Percentiles rank a stretch among this genome's conserved stretches.
Conservation (phyloP, 2,797 vertebrate genomes). For the Enteromius thamalakanensis region DNA sequence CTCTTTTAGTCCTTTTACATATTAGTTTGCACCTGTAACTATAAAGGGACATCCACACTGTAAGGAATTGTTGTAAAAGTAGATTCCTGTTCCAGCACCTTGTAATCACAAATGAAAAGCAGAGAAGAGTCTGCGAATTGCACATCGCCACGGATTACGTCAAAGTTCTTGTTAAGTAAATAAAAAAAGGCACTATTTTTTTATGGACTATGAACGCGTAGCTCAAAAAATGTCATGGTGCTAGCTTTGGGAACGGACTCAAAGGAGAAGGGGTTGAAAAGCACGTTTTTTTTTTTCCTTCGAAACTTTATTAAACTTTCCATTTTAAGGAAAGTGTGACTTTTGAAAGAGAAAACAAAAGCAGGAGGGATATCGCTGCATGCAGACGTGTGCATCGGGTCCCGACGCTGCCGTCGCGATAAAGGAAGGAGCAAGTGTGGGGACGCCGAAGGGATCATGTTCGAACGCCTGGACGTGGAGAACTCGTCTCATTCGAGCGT, state of each 20-base stretch:
- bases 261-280: constrained; percentile 85
- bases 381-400: constrained; percentile 60
- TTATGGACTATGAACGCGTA: constrained; percentile 93
- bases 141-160: constrained; percentile 97
- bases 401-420: constrained; percentile 63
- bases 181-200: constrained; percentile 96
- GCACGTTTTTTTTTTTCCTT: constrained; percentile 77
- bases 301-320: constrained; percentile 91
- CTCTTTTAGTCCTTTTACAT: constrained; percentile 78
- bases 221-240: constrained; percentile 95
- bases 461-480: constrained; percentile 73
- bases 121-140: constrained; percentile 89
- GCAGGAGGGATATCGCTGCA: constrained; percentile 77
- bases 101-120: constrained; percentile 86
- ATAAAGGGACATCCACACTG: constrained; percentile 87
- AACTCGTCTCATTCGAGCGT: constrained; percentile 66
- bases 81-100: constrained; percentile 89
- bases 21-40: constrained; percentile 86
- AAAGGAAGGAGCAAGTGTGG: constrained; percentile 68
- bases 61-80: constrained; percentile 87
- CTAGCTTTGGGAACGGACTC: constrained; percentile 89
- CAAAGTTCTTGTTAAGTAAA: constrained; percentile 87
- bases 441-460: constrained; percentile 71
- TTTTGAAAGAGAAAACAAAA: constrained; percentile 70
- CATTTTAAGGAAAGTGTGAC: constrained; percentile 96